phyloP scores from a whole-genome alignment of 2,797 vertebrate species.

The Karalla daura region DNA sequence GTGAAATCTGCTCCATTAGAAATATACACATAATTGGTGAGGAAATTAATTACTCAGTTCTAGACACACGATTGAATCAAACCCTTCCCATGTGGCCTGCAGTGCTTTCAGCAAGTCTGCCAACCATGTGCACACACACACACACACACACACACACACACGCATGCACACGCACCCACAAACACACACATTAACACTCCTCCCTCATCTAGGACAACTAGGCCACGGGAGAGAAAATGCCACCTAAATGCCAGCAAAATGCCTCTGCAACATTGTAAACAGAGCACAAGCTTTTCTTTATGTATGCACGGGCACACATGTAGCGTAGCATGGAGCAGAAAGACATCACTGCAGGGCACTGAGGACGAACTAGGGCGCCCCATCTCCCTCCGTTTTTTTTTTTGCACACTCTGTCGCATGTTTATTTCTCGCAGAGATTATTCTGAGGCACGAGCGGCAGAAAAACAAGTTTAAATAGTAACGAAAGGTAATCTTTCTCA shows the following conservation, averaged over 20 bases:
- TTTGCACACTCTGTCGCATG: conserved; percentile 49
- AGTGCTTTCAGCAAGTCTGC: conserved; percentile 53
- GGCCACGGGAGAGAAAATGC: conserved; percentile 81
- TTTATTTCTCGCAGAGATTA: conserved; percentile 46
- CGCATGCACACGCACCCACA: conserved; percentile 18
- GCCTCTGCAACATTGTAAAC: conserved; percentile 76
- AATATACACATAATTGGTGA: conserved; percentile 16
- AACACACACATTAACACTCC: conserved; percentile 51
- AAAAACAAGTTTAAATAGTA: conserved; percentile 19
- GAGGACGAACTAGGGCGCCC: conserved; percentile 64
- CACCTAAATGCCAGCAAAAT: conserved; percentile 86
- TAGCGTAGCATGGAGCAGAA: conserved; percentile 59
- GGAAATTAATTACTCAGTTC: conserved; percentile 55
- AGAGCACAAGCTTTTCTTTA: conserved; percentile 67
- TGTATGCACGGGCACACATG: conserved; percentile 63
- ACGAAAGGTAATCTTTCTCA: neutral
- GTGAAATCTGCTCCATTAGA: conserved; percentile 17
- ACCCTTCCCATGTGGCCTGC: conserved; percentile 56
- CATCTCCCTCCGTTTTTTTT: conserved; percentile 53
- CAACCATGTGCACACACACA: conserved; percentile 25
- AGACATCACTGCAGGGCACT: conserved; percentile 66
- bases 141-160: conserved; percentile 36
- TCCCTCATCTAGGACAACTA: conserved; percentile 79
- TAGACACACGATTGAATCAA: conserved; percentile 56
- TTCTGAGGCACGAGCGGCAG: conserved; percentile 32